Base-by-base conservation (phyloP, 2,113 vertebrate species). In the Psittacus erithacus region DNA sequence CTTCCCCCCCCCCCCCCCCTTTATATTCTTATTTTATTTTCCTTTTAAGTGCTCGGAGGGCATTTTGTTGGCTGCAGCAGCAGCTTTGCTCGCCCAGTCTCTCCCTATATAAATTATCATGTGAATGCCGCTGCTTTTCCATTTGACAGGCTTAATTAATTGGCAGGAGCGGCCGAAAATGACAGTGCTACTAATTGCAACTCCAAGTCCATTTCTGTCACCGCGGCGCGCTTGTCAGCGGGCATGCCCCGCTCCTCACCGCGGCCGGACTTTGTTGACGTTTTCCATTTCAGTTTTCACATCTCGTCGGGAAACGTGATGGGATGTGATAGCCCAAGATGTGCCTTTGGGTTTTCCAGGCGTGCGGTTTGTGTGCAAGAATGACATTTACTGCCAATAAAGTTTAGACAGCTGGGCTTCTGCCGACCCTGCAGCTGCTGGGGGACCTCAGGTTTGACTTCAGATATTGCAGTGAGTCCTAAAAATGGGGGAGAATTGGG, bases 71-170 rank as follows among this genome's bases (percentile, higher is more conserved):
- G 96, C 85, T 17, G 88, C 94, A 46, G 95, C 65, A 9, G 95
- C 83, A 6, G 57, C 95, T 71, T 95, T 79, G 95, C 94, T 74
- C 55, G 95, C 84, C 97, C 94, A 94, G 97, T 98, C 98, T 98
- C 97, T 97, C 98, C 97, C 94, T 47, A 98, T 98, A 98, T 98
- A 98, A 98, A 98, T 98, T 98, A 98, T 98, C 98, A 97, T 98
- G 98, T 98, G 98, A 97, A 97, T 96, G 87, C 98, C 43, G 97
- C 94, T 97, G 97, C 97, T 97, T 98, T 98, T 95, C 98, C 96
- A 86, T 98, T 97, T 99, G 98, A 98, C 98, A 98, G 98, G 86
- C 98, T 98, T 98, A 98, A 98, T 99, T 98, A 99, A 98, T 98
- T 98, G 98, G 97, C 98, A 98, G 98, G 97, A 98, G 98, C 93